Percentiles rank a stretch among this genome's conserved stretches.
These are phyloP conservation scores for Mormyrops boulengeri DNA, from an alignment of 2,797 vertebrate genomes.

Conservation along the genomic window DNA sequence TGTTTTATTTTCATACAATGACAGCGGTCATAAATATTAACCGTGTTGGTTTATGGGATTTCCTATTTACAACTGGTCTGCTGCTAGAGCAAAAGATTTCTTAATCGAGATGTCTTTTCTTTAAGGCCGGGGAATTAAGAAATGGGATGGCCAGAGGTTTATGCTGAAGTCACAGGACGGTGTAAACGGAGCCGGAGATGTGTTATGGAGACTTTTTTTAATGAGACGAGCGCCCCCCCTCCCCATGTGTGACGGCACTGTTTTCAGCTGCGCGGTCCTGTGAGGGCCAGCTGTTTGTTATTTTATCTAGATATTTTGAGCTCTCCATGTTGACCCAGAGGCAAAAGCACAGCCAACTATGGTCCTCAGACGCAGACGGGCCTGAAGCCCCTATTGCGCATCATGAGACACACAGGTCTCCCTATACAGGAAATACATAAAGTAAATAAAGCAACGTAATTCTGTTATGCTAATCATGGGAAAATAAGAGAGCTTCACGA, in stretches of 20 bases:
- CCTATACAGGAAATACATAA: conserved; percentile 32
- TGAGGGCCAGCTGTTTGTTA: conserved; percentile 28
- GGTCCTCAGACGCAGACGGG: conserved; percentile 14
- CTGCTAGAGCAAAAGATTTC: neutral
- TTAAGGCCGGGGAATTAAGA: neutral
- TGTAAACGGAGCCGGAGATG: neutral
- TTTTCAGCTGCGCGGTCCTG: conserved; percentile 19
- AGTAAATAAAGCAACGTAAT: conserved; percentile 32
- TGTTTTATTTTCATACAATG: conserved; percentile 4
- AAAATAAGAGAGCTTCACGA: conserved; percentile 32
- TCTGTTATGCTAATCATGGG: conserved; percentile 37
- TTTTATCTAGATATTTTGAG: conserved; percentile 35
- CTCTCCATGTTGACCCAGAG: conserved; percentile 28
- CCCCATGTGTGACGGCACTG: conserved; percentile 20
- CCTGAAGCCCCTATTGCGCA: conserved; percentile 20
- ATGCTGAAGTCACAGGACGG: neutral
- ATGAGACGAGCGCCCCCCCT: neutral
- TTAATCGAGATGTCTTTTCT: neutral
- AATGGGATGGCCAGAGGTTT: neutral
- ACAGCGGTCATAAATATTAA: neutral
- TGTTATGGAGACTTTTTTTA: neutral
- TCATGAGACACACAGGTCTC: conserved; percentile 25
- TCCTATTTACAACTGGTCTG: neutral
- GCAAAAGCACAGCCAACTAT: conserved; percentile 22
- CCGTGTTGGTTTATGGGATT: neutral